phyloP scores from a whole-genome alignment of 2,113 vertebrate genomes.

The Sisor rabdophorus region DNA sequence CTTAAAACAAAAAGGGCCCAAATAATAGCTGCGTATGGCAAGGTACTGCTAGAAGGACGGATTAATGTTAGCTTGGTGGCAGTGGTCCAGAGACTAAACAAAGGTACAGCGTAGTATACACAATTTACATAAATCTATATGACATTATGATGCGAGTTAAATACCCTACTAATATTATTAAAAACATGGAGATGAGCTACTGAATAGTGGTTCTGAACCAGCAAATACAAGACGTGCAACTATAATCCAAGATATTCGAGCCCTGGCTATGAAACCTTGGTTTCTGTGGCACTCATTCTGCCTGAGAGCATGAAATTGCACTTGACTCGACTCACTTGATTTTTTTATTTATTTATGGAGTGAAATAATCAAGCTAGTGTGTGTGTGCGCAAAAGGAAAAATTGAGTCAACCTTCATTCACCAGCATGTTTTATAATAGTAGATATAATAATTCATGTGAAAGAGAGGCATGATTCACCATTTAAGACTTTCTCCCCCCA shows the following conservation, averaged over 20 bases:
- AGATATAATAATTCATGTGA: background rate
- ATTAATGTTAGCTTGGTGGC: conserved; percentile 3
- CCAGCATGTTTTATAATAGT: conserved; percentile 14
- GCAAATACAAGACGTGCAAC: background rate
- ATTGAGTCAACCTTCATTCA: background rate
- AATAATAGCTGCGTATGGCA: background rate
- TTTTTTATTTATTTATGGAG: conserved; percentile 5
- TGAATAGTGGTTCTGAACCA: conserved; percentile 32
- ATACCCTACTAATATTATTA: background rate
- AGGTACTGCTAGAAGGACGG: background rate
- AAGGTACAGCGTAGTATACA: too few relatives aligned
- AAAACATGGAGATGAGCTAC: background rate
- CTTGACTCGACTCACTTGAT: conserved; percentile 1
- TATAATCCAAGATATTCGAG: background rate
- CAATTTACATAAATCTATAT: too few relatives aligned
- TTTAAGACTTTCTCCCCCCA: conserved; percentile 48
- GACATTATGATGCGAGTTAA: background rate
- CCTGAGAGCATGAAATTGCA: background rate
- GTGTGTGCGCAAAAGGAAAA: background rate
- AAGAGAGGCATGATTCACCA: conserved; percentile 3
- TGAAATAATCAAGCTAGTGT: conserved; percentile 34
- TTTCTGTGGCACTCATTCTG: background rate
- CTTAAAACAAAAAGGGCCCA: conserved; percentile 7
- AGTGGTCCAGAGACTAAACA: conserved; percentile 5
- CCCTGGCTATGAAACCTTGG: background rate